Percentiles rank a stretch among this genome's conserved stretches.
These are phyloP conservation scores for Caenorhabditis doughertyi DNA, from an alignment of 2,888 invertebrate species.

Conservation along the genomic window DNA sequence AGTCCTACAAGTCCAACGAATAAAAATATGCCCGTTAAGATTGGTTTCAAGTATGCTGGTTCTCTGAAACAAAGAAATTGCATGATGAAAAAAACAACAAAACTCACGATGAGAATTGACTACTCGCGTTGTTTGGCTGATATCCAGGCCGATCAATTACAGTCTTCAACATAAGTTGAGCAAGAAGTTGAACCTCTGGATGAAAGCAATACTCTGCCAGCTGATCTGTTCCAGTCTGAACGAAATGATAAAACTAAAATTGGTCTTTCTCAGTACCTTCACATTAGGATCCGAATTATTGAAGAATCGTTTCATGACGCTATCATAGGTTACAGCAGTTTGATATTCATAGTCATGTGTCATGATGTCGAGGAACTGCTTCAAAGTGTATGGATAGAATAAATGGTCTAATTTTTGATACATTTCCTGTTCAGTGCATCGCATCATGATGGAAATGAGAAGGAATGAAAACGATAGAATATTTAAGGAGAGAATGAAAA, in stretches of 20 bases:
- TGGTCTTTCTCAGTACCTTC: background rate
- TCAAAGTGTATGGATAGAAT: background rate
- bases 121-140: background rate
- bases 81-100: background rate
- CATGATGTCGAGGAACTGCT: background rate
- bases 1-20: conserved; percentile 78
- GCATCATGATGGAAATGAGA: background rate
- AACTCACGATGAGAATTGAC: conserved; percentile 29
- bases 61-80: conserved; percentile 11
- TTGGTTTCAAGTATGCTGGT: conserved; percentile 62
- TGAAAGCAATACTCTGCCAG: conserved; percentile 43
- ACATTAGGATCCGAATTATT: conserved; percentile 19
- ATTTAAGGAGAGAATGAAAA: background rate
- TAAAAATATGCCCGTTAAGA: conserved; percentile 76
- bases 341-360: conserved; percentile 35
- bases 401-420: background rate
- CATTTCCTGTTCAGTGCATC: background rate
- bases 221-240: conserved; percentile 9
- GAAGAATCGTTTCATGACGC: conserved; percentile 29
- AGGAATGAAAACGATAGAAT: background rate
- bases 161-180: conserved; percentile 25
- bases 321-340: conserved; percentile 7
- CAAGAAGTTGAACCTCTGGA: conserved; percentile 49
- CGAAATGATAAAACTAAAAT: background rate
- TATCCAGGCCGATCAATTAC: conserved; percentile 34